Evolutionary conservation across 2,888 invertebrate species (phyloP).

Genomic region (Romanomermis culicivorax): DNA sequence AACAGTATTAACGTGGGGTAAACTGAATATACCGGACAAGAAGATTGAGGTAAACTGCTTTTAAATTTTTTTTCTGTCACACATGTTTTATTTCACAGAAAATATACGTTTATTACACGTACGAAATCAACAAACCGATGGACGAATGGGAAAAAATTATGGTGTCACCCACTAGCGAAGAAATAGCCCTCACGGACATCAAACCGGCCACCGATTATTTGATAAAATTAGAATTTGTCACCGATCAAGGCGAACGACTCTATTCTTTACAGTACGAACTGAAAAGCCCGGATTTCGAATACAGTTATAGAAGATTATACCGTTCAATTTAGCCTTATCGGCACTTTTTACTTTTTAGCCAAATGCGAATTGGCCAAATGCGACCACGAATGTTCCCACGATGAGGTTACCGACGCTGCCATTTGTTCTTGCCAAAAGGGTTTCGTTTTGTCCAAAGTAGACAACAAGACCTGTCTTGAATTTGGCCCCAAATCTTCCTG

Average conservation of each 20-base stretch:
- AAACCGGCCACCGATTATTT: neutral
- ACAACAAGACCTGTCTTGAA: neutral
- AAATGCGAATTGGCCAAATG: neutral
- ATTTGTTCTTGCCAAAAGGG: neutral
- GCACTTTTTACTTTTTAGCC: neutral
- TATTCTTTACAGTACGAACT: neutral
- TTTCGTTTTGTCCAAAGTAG: neutral
- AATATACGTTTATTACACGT: neutral
- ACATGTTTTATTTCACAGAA: neutral
- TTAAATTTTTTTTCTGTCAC: neutral
- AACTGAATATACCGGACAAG: neutral
- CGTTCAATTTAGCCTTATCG: too few relatives aligned
- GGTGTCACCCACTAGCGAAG: neutral
- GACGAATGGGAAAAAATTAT: neutral
- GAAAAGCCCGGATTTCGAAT: neutral
- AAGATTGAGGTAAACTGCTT: neutral
- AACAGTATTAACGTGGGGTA: neutral
- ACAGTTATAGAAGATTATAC: too few relatives aligned
- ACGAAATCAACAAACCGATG: neutral
- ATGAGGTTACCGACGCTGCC: neutral
- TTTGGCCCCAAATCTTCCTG: neutral
- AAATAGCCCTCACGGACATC: neutral
- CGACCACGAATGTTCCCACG: neutral
- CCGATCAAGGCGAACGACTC: neutral
- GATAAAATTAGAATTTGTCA: neutral